Evolutionary conservation across 2,113 vertebrate species (phyloP), one percentile per base, ranked within the genome.

Genomic region (Microcebus lehilahytsara): DNA sequence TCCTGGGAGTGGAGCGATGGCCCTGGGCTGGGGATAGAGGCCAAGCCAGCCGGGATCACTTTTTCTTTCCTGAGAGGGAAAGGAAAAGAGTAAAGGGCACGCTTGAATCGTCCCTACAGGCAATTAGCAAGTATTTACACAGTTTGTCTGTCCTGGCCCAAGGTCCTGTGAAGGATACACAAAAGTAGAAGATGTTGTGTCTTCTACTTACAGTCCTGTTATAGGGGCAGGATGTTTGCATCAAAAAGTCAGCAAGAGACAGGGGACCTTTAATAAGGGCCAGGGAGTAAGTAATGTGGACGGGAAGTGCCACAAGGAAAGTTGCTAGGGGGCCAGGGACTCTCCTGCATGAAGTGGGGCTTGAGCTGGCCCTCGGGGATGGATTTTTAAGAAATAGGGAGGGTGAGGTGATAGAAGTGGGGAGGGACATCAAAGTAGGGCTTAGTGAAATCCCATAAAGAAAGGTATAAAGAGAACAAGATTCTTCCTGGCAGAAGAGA

Each of bases 21-120:
- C 32, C n/a, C 32, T 1, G 40, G 71, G 49, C 42, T 37, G 78
- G 64, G 46, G 84, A 64, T 10, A 32, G 49, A 94, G 56, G 51
- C 94, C 79, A 97, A 71, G 93, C n/a, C 85, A 81, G 85, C 96
- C 92, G 77, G 17, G 66, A 64, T 93, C 92, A 23, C 81, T 85
- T 67, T 94, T 86, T 87, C 85, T 95, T 85, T 69, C 19, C 19
- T 4, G 37, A 75, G 46, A 85, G 53, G 49, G 66, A 78, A 56
- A 93, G 71, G 87, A 78, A 53, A 85, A 58, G 80, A 46, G 80
- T 62, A 40, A 95, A 91, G 85, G 78, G 23, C 16, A 34, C 17
- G 23, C 51, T 86, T 80, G 89, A 92, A 93, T 86, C 46, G 71
- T 89, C 51, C 89, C 90, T 56, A 75, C 3, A 69, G 11, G 93